Evolutionary conservation across 2,113 vertebrate species (phyloP).

Genomic region (Cettia cetti): DNA sequence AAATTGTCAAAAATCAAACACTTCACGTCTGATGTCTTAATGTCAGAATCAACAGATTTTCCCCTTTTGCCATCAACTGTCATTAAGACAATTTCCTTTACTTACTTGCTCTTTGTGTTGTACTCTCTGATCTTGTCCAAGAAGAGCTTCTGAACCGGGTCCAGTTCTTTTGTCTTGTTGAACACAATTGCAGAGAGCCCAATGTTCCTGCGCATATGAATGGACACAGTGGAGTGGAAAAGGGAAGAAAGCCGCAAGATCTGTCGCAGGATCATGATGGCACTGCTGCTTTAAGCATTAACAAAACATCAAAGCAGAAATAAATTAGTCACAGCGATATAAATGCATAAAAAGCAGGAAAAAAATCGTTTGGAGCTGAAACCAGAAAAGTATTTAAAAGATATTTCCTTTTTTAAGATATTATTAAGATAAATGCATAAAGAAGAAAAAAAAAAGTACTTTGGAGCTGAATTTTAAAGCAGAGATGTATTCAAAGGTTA

Average conservation of each 20-base stretch:
- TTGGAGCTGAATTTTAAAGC: not conserved
- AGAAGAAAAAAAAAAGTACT: not conserved
- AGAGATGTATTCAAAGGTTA: not conserved
- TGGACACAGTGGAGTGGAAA: slow-evolving; percentile 69
- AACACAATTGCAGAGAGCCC: slow-evolving; percentile 86
- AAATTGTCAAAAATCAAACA: not conserved
- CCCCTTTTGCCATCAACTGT: not conserved
- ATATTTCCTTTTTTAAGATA: rapidly evolving
- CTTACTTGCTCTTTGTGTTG: slow-evolving; percentile 89
- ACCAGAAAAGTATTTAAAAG: not conserved
- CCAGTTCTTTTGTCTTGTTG: slow-evolving; percentile 83
- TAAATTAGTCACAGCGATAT: rapidly evolving
- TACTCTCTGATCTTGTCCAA: slow-evolving; percentile 96
- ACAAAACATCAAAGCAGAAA: not conserved
- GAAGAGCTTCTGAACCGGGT: slow-evolving; percentile 94
- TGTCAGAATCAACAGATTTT: not conserved
- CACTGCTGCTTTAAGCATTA: not conserved
- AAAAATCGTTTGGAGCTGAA: too few species aligned
- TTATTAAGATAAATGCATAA: not conserved
- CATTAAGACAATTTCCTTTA: not conserved
- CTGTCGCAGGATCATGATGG: slow-evolving; percentile 82
- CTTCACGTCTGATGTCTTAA: not conserved
- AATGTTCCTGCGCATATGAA: slow-evolving; percentile 85
- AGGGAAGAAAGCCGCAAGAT: slow-evolving; percentile 79
- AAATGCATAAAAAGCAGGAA: rapidly evolving